Evolutionary conservation across 2,888 invertebrate genomes (phyloP), one percentile per base, ranked within the genome.

Genomic region (Schrankia costaestrigalis): DNA sequence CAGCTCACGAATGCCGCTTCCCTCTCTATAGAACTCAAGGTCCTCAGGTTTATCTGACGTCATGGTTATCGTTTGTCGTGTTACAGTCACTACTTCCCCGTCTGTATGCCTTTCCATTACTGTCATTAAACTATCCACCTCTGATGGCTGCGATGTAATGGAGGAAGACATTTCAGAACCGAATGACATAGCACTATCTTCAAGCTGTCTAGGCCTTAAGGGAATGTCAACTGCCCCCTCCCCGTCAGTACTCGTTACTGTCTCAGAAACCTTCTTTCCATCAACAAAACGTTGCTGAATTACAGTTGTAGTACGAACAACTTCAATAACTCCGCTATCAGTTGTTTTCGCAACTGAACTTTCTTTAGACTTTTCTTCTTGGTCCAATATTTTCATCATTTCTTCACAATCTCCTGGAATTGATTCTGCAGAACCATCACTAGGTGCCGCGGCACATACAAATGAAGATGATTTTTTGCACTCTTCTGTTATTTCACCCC

Each of bases 401-500:
- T 74, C 89, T 78, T 68, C 92, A 78, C 73, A 92, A 70, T 65
- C 93, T 83, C 84, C 92, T 79, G 87, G 85, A 38, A 87, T 85
- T 0, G 88, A 88, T 56, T 88, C 87, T 1, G 83, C 87, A 25
- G 88, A 86, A 6, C 86, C 88, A 29, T 85, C 86, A 43, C 84
- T 86, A 2, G 84, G 79, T 17, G 84, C 80, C n/a, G 83, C 77
- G 25, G 84, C 85, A 29, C 89, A 89, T 26, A 85, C 69, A 36
- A 87, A 89, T 1, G 84, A 66, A 4, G 84, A 76, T 3, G 72
- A 46, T 50, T 87, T 89, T 24, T 68, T 68, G 42, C 88, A 89
- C 45, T 83, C 80, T 68, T 89, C 89, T 19, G 62, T 55, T 1
- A 84, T 61, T 56, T 81, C 81, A 11, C 43, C 34, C 3, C 33